phyloP scores from a whole-genome alignment of 2,797 vertebrate genomes.

The Hoplostethus mediterraneus region DNA sequence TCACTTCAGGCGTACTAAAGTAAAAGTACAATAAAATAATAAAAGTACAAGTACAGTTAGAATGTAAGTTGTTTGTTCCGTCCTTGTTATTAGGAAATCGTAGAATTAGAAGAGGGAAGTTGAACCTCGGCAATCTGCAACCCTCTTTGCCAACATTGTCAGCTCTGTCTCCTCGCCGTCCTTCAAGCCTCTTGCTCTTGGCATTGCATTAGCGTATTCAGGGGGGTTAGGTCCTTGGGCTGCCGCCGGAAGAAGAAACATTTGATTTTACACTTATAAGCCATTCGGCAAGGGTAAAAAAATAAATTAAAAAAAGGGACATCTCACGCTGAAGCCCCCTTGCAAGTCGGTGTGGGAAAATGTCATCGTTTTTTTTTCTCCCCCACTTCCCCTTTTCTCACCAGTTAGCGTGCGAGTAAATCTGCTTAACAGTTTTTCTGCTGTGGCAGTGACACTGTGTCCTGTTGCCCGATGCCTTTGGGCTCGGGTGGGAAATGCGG shows the following conservation, averaged over 20 bases:
- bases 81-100: slow-evolving; percentile 29
- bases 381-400: slow-evolving; percentile 35
- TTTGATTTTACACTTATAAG: slow-evolving; percentile 83
- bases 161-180: slow-evolving; percentile 49
- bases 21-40: not conserved
- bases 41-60: no score
- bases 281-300: slow-evolving; percentile 70
- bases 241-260: slow-evolving; percentile 63
- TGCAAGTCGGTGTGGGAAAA: slow-evolving; percentile 60
- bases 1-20: not conserved
- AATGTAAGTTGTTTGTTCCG: not conserved
- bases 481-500: slow-evolving; percentile 67
- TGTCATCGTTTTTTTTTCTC: slow-evolving; percentile 55
- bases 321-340: slow-evolving; percentile 61
- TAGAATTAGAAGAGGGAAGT: slow-evolving; percentile 15
- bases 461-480: slow-evolving; percentile 78
- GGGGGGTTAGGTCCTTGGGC: slow-evolving; percentile 62
- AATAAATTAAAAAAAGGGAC: slow-evolving; percentile 47
- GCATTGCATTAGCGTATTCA: slow-evolving; percentile 40
- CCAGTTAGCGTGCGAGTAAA: slow-evolving; percentile 77
- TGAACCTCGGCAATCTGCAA: slow-evolving; percentile 19
- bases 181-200: slow-evolving; percentile 60
- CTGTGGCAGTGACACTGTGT: slow-evolving; percentile 79
- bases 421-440: slow-evolving; percentile 80
- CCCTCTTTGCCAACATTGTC: slow-evolving; percentile 38